These are phyloP conservation scores for Macaria liturata DNA, from an alignment of 2,888 invertebrate species.

Conservation along the genomic window DNA sequence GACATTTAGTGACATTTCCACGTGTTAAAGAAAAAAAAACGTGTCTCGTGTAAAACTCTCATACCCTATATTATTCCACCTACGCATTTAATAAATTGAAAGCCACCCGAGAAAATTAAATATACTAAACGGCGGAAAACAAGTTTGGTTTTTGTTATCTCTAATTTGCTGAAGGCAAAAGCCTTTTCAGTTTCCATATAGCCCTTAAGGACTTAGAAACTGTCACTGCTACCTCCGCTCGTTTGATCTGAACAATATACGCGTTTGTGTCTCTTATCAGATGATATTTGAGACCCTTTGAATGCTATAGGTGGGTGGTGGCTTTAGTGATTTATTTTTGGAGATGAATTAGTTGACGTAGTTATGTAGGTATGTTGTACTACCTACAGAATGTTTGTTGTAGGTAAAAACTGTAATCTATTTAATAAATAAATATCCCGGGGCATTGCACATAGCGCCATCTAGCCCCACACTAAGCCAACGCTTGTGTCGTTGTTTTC, in stretches of 20 bases:
- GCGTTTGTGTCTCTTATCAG: conserved; percentile 14
- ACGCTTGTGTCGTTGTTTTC: no score
- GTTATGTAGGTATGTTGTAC: no score
- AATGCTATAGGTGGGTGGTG: conserved; percentile 17
- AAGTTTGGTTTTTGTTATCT: conserved; percentile 23
- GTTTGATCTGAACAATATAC: conserved; percentile 22
- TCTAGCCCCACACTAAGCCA: no score
- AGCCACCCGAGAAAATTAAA: conserved; percentile 9
- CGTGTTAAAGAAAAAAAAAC: no score
- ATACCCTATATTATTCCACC: no score
- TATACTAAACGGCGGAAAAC: conserved; percentile 1
- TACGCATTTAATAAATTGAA: conserved; percentile 2
- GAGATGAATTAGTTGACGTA: conserved; percentile 1
- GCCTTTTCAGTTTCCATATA: conserved; percentile 24
- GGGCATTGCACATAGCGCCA: no score
- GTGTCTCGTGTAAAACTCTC: no score
- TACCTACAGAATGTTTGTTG: no score
- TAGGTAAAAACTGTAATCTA: no score
- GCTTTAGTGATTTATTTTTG: conserved; percentile 19
- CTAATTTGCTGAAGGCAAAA: conserved; percentile 18
- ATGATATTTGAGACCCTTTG: conserved; percentile 30
- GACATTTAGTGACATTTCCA: no score
- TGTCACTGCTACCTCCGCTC: conserved; percentile 11
- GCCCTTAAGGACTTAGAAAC: conserved; percentile 17
- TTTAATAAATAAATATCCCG: no score